A percentile compares a stretch with the other conserved stretches of the same genome.
Conservation (phyloP, 1,140 invertebrate species). For the Pogonomyrmex californicus region DNA sequence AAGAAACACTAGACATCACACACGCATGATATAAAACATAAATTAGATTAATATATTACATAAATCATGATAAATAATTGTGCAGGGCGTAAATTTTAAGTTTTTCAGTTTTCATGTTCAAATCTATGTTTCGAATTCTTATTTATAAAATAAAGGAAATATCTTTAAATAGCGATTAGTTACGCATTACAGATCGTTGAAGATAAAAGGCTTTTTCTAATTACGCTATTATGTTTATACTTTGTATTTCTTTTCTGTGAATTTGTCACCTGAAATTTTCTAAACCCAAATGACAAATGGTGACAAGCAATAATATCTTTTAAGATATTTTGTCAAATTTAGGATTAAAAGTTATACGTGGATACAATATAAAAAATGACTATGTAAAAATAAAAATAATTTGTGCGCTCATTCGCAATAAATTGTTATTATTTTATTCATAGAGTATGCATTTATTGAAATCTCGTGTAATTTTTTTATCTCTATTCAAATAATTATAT, state of each 20-base stretch:
- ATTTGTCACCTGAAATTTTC: conserved; percentile 6
- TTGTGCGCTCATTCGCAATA: conserved; percentile 43
- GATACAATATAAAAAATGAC: neutral
- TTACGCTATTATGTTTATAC: conserved; percentile 13
- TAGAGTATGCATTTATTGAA: conserved; percentile 23
- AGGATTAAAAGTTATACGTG: neutral
- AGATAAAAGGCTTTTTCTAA: neutral
- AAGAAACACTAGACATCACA: neutral
- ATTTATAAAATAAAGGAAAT: conserved; percentile 3
- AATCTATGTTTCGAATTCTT: neutral
- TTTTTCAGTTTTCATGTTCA: neutral
- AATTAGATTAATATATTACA: neutral
- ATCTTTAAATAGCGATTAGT: neutral
- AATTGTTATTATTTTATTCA: conserved; percentile 45
- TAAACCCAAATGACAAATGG: neutral
- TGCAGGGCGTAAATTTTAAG: neutral
- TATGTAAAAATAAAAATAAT: conserved; percentile 44
- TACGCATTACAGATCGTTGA: neutral
- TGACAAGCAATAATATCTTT: conserved; percentile 30
- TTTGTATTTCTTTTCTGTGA: conserved; percentile 20
- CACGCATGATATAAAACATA: neutral
- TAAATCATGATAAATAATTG: conserved; percentile 13
- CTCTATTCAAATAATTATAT: conserved; percentile 11
- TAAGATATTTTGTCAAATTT: conserved; percentile 39
- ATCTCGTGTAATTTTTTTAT: neutral